A percentile compares a stretch with the other conserved stretches of the same genome.
Conservation (phyloP, 2,888 invertebrate species). For the Oscheius sp. region DNA sequence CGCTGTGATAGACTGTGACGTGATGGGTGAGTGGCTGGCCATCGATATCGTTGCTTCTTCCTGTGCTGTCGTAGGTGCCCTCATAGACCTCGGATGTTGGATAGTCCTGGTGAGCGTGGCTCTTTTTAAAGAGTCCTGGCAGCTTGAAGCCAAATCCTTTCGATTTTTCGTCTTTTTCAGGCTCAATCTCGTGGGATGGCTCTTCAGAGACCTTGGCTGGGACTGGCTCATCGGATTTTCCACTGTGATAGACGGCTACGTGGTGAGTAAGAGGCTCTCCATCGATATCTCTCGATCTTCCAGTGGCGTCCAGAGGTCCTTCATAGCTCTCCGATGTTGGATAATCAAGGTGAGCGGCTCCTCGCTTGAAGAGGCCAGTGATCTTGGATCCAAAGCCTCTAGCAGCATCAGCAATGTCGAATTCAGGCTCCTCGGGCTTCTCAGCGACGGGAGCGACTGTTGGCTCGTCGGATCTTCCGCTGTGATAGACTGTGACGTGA, state of each 20-base stretch:
- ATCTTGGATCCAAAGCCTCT: slow-evolving; percentile 18
- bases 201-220: not conserved
- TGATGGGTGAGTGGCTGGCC: slow-evolving; percentile 37
- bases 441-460: not conserved
- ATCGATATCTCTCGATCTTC: slow-evolving; percentile 27
- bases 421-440: not conserved
- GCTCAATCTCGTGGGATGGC: not conserved
- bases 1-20: slow-evolving; percentile 41
- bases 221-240: slow-evolving; percentile 34
- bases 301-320: slow-evolving; percentile 41
- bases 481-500: slow-evolving; percentile 44
- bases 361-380: slow-evolving; percentile 49
- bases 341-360: slow-evolving; percentile 44
- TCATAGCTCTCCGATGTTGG: slow-evolving; percentile 41
- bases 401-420: slow-evolving; percentile 26
- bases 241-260: slow-evolving; percentile 47
- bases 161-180: not conserved
- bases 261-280: slow-evolving; percentile 33
- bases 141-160: slow-evolving; percentile 33
- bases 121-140: slow-evolving; percentile 39
- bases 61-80: slow-evolving; percentile 36
- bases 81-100: slow-evolving; percentile 39
- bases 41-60: slow-evolving; percentile 29
- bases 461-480: slow-evolving; percentile 36
- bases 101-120: slow-evolving; percentile 42